Conservation (phyloP, 2,113 vertebrate species). For the Piaya cayana region DNA sequence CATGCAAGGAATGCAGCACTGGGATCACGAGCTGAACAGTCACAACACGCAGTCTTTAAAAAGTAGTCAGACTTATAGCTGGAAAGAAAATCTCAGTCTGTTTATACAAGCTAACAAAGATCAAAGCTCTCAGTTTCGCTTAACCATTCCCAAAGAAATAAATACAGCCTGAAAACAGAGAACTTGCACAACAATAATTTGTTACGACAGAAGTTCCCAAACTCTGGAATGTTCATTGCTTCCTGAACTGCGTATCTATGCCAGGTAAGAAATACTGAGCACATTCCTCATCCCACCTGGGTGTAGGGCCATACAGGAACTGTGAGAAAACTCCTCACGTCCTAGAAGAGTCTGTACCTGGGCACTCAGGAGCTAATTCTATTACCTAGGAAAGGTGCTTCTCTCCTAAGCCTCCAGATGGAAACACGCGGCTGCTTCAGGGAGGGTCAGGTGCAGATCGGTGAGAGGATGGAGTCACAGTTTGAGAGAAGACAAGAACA, state of each 20-base stretch:
- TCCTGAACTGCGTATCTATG: not conserved
- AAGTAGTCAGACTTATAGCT: not conserved
- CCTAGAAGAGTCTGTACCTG: not conserved
- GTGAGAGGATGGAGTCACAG: slow-evolving; percentile 47
- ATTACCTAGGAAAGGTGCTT: slow-evolving; percentile 47
- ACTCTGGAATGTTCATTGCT: not conserved
- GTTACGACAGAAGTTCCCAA: not conserved
- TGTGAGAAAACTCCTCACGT: slow-evolving; percentile 17
- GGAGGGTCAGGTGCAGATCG: slow-evolving; percentile 14
- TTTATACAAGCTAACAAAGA: slow-evolving; percentile 33
- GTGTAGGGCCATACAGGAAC: not conserved
- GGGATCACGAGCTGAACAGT: not conserved
- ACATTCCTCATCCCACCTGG: not conserved
- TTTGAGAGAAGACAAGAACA: slow-evolving; percentile 58
- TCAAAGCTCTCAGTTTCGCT: slow-evolving; percentile 41
- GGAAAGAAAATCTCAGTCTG: slow-evolving; percentile 20
- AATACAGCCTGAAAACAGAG: slow-evolving; percentile 30
- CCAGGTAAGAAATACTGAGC: not conserved
- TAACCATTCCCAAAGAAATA: slow-evolving; percentile 23
- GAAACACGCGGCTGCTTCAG: not conserved
- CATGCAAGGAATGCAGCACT: not conserved
- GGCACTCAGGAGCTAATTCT: slow-evolving; percentile 14
- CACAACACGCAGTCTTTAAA: not conserved
- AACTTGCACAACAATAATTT: not conserved
- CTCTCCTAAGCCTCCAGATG: slow-evolving; percentile 51